Base-by-base conservation (phyloP, 2,888 invertebrate species). In the Prionchulus punctatus region DNA sequence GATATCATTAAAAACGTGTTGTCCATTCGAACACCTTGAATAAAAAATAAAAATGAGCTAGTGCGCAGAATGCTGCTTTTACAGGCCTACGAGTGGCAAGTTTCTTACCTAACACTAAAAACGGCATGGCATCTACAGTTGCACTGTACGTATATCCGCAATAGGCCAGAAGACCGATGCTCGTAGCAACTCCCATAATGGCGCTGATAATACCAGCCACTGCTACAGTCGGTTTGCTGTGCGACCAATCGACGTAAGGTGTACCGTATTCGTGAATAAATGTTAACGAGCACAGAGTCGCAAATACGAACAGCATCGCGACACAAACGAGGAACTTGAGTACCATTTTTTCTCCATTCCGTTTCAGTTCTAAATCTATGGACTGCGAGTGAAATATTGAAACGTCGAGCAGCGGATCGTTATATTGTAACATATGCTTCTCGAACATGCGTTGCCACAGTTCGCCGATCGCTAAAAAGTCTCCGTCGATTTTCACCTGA, bases 1-100 rank as follows among this genome's bases (percentile, higher is more conserved):
- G 90, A 90, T 66, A 92, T 74, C 87, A 92, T 87, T 30, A 92
- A 87, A 69, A 92, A 92, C 1, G 90, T 91, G 72, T 91, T 91
- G 71, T 92, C 91, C 59, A 90, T 88, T 59, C 91, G 91, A 30
- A 49, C 50, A 21, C 28, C 50, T 49, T 4, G 12, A 49, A 49
- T 36, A 12, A 12, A 18, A 18, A 36, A 36, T 12, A 36, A 36
- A 36, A 28, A 69, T 59, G 57, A 62, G 65, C 54, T 65, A 66
- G n/a, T n/a, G n/a, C n/a, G n/a, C n/a, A n/a, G n/a, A n/a, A n/a
- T n/a, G n/a, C n/a, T n/a, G n/a, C n/a, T 53, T 62, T 59, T 49
- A 66, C 65, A 7, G 59, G 53, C 7, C 67, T 67, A 48, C 64
- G 63, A 58, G 70, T 70, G n/a, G n/a, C n/a, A n/a, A n/a, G n/a